Evolutionary conservation across 1,140 invertebrate species (phyloP).

Genomic region (Drosophila quadrilineata): DNA sequence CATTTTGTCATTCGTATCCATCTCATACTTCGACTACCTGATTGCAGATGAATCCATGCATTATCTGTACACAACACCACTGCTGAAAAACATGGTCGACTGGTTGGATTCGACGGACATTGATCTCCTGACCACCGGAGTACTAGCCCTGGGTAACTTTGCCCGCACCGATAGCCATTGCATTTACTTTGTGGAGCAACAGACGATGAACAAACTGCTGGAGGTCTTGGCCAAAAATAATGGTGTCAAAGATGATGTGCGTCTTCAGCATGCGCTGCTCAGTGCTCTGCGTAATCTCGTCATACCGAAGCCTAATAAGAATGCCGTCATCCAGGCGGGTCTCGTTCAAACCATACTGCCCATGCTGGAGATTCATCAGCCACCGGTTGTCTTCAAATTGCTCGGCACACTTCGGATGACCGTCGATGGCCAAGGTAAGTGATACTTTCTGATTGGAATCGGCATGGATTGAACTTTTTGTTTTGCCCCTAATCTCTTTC

Average conservation of each 20-base stretch:
- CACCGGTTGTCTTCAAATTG: conserved; percentile 92
- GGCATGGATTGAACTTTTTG: background rate
- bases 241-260: conserved; percentile 84
- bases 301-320: conserved; percentile 90
- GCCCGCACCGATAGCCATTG: conserved; percentile 92
- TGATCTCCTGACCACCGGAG: conserved; percentile 89
- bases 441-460: conserved; percentile 69
- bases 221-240: conserved; percentile 83
- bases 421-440: conserved; percentile 87
- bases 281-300: conserved; percentile 92
- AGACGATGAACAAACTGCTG: conserved; percentile 89
- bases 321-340: conserved; percentile 86
- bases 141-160: conserved; percentile 94
- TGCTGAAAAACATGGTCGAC: conserved; percentile 84
- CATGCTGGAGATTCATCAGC: conserved; percentile 88
- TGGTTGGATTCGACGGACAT: conserved; percentile 90
- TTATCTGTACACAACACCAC: conserved; percentile 85
- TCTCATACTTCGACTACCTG: background rate
- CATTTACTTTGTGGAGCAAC: conserved; percentile 89
- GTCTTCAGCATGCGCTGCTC: conserved; percentile 91
- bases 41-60: conserved; percentile 92
- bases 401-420: conserved; percentile 93
- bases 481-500: background rate
- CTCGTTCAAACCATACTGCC: conserved; percentile 88
- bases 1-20: background rate